Evolutionary conservation across 2,797 vertebrate genomes (phyloP).

Genomic region (Falco biarmicus): DNA sequence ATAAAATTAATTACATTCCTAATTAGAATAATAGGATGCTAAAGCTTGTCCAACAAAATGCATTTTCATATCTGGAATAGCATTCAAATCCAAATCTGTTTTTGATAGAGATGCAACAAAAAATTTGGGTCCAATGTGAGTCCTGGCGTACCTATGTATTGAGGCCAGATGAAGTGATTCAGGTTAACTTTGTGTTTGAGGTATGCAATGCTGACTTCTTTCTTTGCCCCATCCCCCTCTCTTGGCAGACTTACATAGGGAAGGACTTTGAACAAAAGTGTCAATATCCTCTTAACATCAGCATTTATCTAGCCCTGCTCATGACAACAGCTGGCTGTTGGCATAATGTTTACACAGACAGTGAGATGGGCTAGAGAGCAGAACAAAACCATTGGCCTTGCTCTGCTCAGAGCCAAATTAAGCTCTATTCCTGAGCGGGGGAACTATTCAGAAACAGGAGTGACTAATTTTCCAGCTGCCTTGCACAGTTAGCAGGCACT

Average conservation of each 20-base stretch:
- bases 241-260: fast-evolving
- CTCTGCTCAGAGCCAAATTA: not conserved
- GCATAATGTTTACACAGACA: not conserved
- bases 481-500: not conserved
- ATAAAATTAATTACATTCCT: not conserved
- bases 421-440: not conserved
- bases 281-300: not conserved
- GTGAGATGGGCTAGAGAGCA: not conserved
- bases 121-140: not conserved
- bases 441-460: not conserved
- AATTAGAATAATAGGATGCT: not conserved
- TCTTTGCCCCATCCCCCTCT: not conserved
- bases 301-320: not conserved
- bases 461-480: not conserved
- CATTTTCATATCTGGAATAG: not conserved
- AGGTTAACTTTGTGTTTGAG: not conserved
- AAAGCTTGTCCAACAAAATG: not conserved
- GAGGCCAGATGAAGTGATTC: not conserved
- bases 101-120: not conserved
- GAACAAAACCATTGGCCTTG: not conserved
- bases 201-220: not conserved
- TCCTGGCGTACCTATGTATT: not conserved
- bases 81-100: not conserved
- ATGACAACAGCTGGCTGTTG: not conserved
- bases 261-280: not conserved